Evolutionary conservation across 2,888 invertebrate species (phyloP).

Genomic region (Alviniconcha strummeri): DNA sequence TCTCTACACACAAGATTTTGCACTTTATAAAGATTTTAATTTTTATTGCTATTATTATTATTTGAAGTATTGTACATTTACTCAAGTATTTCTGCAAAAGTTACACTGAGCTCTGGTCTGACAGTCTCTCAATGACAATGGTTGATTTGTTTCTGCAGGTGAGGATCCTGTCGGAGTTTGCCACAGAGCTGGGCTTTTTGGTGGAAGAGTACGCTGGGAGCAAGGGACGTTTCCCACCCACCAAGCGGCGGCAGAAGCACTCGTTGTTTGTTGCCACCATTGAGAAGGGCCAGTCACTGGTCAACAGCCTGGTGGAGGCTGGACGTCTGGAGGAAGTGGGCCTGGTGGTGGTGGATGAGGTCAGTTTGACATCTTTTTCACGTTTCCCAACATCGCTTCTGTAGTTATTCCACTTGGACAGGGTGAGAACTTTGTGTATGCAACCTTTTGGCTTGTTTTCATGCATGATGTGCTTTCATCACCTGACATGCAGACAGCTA

Average conservation of each 20-base stretch:
- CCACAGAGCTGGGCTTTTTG: slow-evolving; percentile 88
- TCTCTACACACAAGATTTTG: no score
- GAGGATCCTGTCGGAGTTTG: slow-evolving; percentile 88
- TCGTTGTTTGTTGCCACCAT: slow-evolving; percentile 94
- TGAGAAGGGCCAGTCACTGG: slow-evolving; percentile 91
- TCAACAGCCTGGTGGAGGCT: slow-evolving; percentile 89
- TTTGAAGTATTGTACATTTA: no score
- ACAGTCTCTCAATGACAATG: no score
- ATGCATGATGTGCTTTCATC: no score
- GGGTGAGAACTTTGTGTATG: no score
- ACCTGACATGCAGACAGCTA: no score
- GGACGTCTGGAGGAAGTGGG: slow-evolving; percentile 85
- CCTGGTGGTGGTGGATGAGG: slow-evolving; percentile 89
- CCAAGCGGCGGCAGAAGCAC: slow-evolving; percentile 84
- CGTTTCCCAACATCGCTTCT: no score
- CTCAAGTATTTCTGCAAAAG: no score
- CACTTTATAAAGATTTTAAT: no score
- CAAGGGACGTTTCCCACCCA: slow-evolving; percentile 89
- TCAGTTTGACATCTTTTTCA: slow-evolving; percentile 40
- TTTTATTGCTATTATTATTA: background rate
- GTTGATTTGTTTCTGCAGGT: slow-evolving; percentile 77
- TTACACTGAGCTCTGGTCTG: no score
- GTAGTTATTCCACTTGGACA: no score
- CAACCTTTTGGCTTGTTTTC: no score
- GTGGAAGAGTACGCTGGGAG: slow-evolving; percentile 97